A percentile compares a stretch with the other conserved stretches of the same genome.
Conservation (phyloP, 1,140 invertebrate species). For the Drosophila kurseongensis region DNA sequence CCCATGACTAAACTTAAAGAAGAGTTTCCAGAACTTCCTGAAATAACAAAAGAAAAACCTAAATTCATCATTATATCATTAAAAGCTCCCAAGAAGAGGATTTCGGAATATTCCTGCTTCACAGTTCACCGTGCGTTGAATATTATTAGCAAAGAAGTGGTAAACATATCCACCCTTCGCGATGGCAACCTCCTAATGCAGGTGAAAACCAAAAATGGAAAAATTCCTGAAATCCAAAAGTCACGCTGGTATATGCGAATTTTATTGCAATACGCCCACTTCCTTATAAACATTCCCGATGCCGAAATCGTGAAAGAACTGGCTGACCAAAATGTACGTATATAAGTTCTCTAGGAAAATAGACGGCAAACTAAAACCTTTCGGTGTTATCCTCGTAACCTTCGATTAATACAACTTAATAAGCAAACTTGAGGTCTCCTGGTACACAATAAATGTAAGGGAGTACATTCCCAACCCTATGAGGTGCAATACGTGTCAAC, state of each 20-base stretch:
- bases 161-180: not conserved
- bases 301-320: not conserved
- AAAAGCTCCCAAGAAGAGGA: not conserved
- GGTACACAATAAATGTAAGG: not conserved
- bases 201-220: not conserved
- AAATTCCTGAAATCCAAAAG: no score
- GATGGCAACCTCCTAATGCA: no score
- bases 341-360: slow-evolving; percentile 20
- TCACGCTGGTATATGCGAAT: no score
- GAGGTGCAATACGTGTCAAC: slow-evolving; percentile 11
- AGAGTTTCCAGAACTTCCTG: no score
- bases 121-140: not conserved
- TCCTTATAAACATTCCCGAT: not conserved
- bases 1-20: no score
- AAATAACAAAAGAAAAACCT: no score
- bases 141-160: not conserved
- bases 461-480: slow-evolving; percentile 7
- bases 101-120: not conserved
- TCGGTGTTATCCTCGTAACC: not conserved
- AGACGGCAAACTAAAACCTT: slow-evolving; percentile 1
- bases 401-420: slow-evolving; percentile 7
- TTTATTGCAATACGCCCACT: not conserved
- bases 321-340: not conserved
- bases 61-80: no score
- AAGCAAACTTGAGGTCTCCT: not conserved